Conservation (phyloP, 1,140 invertebrate genomes). For the Lethrus apterus region DNA sequence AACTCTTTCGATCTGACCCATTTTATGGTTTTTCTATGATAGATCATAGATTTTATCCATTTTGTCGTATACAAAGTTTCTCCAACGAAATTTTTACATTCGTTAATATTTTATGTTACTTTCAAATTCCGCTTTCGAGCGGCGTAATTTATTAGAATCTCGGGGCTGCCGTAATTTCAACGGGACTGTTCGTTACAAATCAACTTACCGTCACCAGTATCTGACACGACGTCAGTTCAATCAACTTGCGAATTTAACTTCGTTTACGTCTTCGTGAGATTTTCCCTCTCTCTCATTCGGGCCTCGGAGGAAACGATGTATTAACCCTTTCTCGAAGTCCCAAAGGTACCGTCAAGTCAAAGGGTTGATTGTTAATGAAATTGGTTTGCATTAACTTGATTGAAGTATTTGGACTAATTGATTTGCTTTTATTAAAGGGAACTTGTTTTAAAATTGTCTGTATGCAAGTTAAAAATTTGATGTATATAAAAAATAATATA, state of each 20-base stretch:
- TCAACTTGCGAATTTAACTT: slow-evolving; percentile 17
- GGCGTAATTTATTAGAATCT: slow-evolving; percentile 16
- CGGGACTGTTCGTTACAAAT: slow-evolving; percentile 19
- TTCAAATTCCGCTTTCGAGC: slow-evolving; percentile 10
- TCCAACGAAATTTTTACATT: not conserved
- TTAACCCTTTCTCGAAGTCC: slow-evolving; percentile 1
- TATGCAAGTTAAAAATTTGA: too few species aligned
- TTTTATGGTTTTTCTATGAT: too few species aligned
- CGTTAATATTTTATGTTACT: not conserved
- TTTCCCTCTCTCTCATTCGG: slow-evolving; percentile 3
- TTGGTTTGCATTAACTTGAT: slow-evolving; percentile 18
- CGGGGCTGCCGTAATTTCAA: slow-evolving; percentile 19
- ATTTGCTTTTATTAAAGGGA: too few species aligned
- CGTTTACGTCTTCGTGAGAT: slow-evolving; percentile 8
- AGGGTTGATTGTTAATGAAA: slow-evolving; percentile 15
- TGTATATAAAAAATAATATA: too few species aligned
- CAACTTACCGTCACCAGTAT: slow-evolving; percentile 20
- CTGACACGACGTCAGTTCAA: slow-evolving; percentile 18
- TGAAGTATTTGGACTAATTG: too few species aligned
- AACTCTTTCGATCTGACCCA: too few species aligned
- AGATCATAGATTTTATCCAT: not conserved
- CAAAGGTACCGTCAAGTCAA: slow-evolving; percentile 6
- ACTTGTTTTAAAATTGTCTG: too few species aligned
- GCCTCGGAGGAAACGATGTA: not conserved
- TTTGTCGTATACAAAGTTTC: too few species aligned